Evolutionary conservation across 2,888 invertebrate genomes (phyloP), one percentile per base, ranked within the genome.

Genomic region (Lydus trimaculatus): DNA sequence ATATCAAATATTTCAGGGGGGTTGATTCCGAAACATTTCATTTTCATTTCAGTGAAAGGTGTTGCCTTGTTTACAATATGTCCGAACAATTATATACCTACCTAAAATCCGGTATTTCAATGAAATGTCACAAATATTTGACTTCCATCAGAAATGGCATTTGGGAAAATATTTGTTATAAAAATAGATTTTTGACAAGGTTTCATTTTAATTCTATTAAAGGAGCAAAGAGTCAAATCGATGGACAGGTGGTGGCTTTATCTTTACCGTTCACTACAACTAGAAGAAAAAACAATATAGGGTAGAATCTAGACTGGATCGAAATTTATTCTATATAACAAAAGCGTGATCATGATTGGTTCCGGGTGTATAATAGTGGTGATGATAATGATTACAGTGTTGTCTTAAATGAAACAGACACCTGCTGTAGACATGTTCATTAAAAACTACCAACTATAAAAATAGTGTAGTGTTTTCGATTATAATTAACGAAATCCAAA

Each of bases 181-280:
- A 62, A 43, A 33, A 31, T 61, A 33, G 31, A 61, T 33, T 20
- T 2, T 36, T 11, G 48, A 59, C 58, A 28, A 36, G 60, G 31
- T 63, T 64, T 56, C n/a, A 64, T 25, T 61, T 33, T 61, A n/a
- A 39, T 36, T 20, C 28, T 59, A 23, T 31, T 60, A 6, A 11
- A 31, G 33, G 17, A 60, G 9, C 43, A 43, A 60, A 67, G 64
- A 61, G 64, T 58, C 61, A 64, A 68, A 64, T 52, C 23, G 20
- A 5, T 48, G 65, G 70, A 65, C 70, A 70, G 70, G 70, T 70
- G 70, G 65, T 36, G 65, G 64, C 62, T 70, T 70, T 67, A 70
- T 70, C 67, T 65, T 58, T 31, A 59, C 64, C 11, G 31, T 61
- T 33, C 59, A 15, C 17, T 4, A 20, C 13, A 11, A 25, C 58